These are phyloP conservation scores for Schizothorax lantsangensis DNA, from an alignment of 2,797 vertebrate genomes.

Conservation along the genomic window DNA sequence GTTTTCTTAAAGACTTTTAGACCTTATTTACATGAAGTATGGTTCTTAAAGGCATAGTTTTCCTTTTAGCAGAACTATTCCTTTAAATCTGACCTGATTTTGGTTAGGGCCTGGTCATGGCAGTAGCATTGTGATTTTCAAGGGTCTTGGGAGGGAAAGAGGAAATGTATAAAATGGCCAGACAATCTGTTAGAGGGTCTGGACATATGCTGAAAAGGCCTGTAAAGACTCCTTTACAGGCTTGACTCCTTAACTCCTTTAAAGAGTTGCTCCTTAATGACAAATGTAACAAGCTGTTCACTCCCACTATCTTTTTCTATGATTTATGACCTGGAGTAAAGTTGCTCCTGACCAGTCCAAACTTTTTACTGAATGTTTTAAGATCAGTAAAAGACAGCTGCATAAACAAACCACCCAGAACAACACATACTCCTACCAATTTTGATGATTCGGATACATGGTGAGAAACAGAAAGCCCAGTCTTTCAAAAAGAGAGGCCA, in stretches of 20 bases:
- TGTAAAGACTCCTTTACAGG: background rate
- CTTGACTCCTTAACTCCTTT: too few relatives aligned
- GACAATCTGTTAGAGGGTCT: background rate
- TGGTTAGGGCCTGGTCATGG: background rate
- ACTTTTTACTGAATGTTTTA: constrained; percentile 46
- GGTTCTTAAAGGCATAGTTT: background rate
- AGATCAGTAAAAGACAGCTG: constrained; percentile 52
- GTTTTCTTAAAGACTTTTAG: too few relatives aligned
- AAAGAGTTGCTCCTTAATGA: constrained; percentile 8
- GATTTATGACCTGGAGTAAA: constrained; percentile 28
- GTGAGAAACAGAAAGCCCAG: constrained; percentile 16
- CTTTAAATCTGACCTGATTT: background rate
- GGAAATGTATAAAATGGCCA: background rate
- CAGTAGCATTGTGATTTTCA: constrained; percentile 28
- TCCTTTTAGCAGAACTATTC: background rate
- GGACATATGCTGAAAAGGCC: background rate
- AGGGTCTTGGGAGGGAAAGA: background rate
- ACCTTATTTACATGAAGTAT: too few relatives aligned
- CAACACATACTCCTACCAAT: constrained; percentile 25
- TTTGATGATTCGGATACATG: constrained; percentile 23
- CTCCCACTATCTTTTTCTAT: background rate
- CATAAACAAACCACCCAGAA: constrained; percentile 51
- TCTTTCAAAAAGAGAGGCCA: constrained; percentile 26
- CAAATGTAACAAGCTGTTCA: background rate
- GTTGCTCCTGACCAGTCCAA: constrained; percentile 19